Percentiles rank a stretch among this genome's conserved stretches.
These are phyloP conservation scores for Branchinecta lynchi DNA, from an alignment of 1,140 invertebrate species.

Conservation along the genomic window DNA sequence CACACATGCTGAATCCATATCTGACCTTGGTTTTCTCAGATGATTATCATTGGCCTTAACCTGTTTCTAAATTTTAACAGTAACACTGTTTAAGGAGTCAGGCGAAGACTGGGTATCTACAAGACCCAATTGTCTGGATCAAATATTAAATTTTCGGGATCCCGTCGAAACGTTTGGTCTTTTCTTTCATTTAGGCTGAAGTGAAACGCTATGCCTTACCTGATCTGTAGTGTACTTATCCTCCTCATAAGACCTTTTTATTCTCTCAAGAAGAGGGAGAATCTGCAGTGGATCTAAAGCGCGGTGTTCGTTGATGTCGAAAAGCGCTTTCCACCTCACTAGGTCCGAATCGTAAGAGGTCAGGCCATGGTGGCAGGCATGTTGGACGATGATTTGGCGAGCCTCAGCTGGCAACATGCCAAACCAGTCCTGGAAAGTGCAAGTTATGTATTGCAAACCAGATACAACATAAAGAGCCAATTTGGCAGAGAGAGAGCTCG, in stretches of 20 bases:
- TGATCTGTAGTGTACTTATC: background rate
- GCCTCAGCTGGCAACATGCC: background rate
- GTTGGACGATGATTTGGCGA: background rate
- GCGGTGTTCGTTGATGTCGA: background rate
- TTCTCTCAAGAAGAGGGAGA: background rate
- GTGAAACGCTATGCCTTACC: background rate
- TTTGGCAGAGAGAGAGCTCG: too few species aligned
- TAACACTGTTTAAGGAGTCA: too few species aligned
- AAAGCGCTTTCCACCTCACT: background rate
- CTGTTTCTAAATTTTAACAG: too few species aligned
- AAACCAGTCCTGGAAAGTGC: conserved; percentile 8
- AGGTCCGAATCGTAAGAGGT: conserved; percentile 1
- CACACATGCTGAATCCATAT: too few species aligned
- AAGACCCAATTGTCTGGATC: too few species aligned
- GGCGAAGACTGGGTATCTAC: too few species aligned
- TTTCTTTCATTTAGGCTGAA: background rate
- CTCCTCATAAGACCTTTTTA: background rate
- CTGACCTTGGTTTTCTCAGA: too few species aligned
- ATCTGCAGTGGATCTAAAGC: background rate
- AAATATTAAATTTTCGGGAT: too few species aligned
- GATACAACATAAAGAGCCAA: too few species aligned
- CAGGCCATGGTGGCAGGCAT: background rate
- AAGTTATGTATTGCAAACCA: too few species aligned
- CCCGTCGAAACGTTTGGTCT: too few species aligned
- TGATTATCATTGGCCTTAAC: too few species aligned